Percentiles rank a stretch among this genome's conserved stretches.
Conservation (phyloP, 1,140 invertebrate species). For the Drosophila pectinifera region DNA sequence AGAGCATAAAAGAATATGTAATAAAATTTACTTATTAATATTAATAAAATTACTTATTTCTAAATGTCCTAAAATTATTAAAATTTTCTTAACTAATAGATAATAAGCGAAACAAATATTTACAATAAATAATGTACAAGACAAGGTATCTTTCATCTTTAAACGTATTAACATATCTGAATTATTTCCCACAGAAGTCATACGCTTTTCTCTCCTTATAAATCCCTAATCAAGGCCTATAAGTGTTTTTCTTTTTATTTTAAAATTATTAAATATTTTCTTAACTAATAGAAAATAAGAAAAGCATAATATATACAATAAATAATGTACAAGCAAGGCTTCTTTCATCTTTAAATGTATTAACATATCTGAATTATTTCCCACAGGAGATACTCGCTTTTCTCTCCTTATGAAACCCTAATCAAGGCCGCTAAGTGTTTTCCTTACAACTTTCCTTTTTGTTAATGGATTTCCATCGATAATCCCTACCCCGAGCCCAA, state of each 20-base stretch:
- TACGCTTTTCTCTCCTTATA: constrained; percentile 1
- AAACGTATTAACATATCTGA: not conserved
- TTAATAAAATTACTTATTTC: not conserved
- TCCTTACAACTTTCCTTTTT: constrained; percentile 35
- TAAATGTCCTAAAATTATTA: no score
- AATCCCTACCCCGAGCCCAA: constrained; percentile 27
- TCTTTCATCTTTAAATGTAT: constrained; percentile 2
- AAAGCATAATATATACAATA: not conserved
- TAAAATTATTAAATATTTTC: no score
- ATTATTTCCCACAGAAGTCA: constrained; percentile 18
- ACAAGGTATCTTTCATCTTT: constrained; percentile 2
- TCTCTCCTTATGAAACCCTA: constrained; percentile 18
- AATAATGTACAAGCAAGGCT: not conserved
- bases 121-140: not conserved
- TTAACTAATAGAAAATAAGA: no score
- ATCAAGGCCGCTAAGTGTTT: constrained; percentile 33
- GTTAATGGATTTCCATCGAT: constrained; percentile 36
- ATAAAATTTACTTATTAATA: not conserved
- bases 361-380: constrained; percentile 1
- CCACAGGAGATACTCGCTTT: constrained; percentile 9
- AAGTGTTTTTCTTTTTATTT: constrained; percentile 27
- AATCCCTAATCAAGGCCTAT: constrained; percentile 25
- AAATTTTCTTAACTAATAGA: not conserved
- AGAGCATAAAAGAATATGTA: no score
- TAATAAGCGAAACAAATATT: no score